Base-by-base conservation (phyloP, 2,888 invertebrate genomes). In the Zeuzera pyrina region DNA sequence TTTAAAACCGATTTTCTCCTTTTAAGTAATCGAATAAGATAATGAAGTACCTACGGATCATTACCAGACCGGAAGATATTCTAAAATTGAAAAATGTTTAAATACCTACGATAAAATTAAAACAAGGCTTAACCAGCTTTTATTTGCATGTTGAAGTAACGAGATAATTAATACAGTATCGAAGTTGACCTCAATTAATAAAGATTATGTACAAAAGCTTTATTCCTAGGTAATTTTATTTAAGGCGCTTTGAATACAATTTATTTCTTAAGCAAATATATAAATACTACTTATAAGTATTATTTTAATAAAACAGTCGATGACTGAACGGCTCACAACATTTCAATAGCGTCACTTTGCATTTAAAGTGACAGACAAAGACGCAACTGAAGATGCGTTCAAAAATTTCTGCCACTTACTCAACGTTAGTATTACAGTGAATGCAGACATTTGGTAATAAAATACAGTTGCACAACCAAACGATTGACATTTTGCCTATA, bases 401-500 rank as follows among this genome's bases (percentile, higher is more conserved):
- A 52, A 55, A 58, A 56, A 54, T 52, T 52, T 40, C 41, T 41
- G 45, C 41, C 41, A 55, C 59, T 72, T 72, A 59, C 70, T 39
- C 60, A 70, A 68, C 52, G 38, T 42, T 41, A 47, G 42, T 56
- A 53, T 57, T 59, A 60, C 61, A 45, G 47, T 57, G 47, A 56
- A 57, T 57, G 51, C 50, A 66, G 57, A 57, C 62, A 65, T 71
- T 71, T 69, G 55, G 61, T 60, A 76, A 74, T 71, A 73, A 70
- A 68, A 68, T 59, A 61, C 38, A 37, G 54, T 78, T 77, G 58
- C 67, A 47, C 59, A 74, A 78, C 57, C 42, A 51, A 45, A 57
- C 70, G 57, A 74, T 77, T 77, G 78, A 74, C 77, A 78, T 78
- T 77, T n/a, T 77, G 54, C 57, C 56, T 59, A 57, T 59, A 58